phyloP scores from a whole-genome alignment of 2,113 vertebrate genomes.

The Chamaea fasciata region DNA sequence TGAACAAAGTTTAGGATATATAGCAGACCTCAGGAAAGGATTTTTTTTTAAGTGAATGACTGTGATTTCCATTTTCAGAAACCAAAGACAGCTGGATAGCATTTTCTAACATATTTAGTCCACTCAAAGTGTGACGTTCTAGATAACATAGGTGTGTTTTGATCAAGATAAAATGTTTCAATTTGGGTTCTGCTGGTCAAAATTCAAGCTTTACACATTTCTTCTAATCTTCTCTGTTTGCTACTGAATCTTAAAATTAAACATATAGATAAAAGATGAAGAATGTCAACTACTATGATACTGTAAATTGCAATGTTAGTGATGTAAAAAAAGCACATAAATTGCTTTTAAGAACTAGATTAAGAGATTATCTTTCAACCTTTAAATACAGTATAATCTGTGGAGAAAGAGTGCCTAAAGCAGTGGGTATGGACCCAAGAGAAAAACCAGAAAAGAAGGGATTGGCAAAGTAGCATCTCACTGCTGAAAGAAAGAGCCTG shows the following conservation, averaged over 20 bases:
- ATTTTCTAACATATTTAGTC: not conserved
- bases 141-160: not conserved
- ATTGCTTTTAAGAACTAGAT: not conserved
- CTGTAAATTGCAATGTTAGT: not conserved
- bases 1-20: not conserved
- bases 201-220: not conserved
- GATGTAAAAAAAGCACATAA: not conserved
- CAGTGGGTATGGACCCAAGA: not conserved
- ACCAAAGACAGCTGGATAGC: not conserved
- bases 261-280: not conserved
- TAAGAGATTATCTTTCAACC: not conserved
- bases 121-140: not conserved
- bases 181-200: not conserved
- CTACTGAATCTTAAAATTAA: not conserved
- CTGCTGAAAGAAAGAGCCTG: not conserved
- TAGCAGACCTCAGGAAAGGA: not conserved
- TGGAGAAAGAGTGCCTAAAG: not conserved
- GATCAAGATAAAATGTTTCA: not conserved
- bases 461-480: not conserved
- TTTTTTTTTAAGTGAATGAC: not conserved
- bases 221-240: not conserved
- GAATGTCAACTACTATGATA: not conserved
- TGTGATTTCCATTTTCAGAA: not conserved
- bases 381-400: not conserved
- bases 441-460: not conserved